phyloP scores from a whole-genome alignment of 2,797 vertebrate species.

The Echiichthys vipera region DNA sequence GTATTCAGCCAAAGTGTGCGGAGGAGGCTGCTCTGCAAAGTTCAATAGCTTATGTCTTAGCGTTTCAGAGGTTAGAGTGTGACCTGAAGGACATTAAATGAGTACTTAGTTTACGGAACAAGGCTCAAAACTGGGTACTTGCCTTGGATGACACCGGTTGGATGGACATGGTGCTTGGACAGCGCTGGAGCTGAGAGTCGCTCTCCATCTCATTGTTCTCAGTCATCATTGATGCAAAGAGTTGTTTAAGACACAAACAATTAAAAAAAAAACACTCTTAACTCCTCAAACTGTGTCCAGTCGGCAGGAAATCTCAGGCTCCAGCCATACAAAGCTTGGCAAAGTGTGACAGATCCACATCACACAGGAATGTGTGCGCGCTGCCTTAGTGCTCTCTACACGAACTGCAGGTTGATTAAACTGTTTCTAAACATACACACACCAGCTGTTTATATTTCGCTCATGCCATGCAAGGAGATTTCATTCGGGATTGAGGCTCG shows the following conservation, averaged over 20 bases:
- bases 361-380: slow-evolving; percentile 56
- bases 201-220: slow-evolving; percentile 90
- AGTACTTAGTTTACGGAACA: background rate
- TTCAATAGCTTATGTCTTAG: background rate
- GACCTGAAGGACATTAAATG: background rate
- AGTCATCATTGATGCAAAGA: slow-evolving; percentile 80
- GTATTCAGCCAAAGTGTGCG: background rate
- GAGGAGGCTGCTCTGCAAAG: slow-evolving; percentile 34
- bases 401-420: slow-evolving; percentile 5
- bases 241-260: background rate
- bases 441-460: slow-evolving; percentile 15
- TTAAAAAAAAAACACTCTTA: slow-evolving; percentile 14
- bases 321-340: slow-evolving; percentile 15
- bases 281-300: slow-evolving; percentile 32
- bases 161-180: slow-evolving; percentile 84
- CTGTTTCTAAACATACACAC: background rate
- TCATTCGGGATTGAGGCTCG: background rate
- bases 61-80: fast-evolving
- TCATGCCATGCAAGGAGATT: slow-evolving; percentile 24
- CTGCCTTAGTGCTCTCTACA: slow-evolving; percentile 29
- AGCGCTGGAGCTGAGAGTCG: slow-evolving; percentile 86
- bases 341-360: slow-evolving; percentile 50
- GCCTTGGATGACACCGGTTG: slow-evolving; percentile 89
- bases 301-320: slow-evolving; percentile 3
- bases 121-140: slow-evolving; percentile 57